Evolutionary conservation across 2,888 invertebrate genomes (phyloP), one percentile per base, ranked within the genome.

Genomic region (Aporophyla lueneburgensis): DNA sequence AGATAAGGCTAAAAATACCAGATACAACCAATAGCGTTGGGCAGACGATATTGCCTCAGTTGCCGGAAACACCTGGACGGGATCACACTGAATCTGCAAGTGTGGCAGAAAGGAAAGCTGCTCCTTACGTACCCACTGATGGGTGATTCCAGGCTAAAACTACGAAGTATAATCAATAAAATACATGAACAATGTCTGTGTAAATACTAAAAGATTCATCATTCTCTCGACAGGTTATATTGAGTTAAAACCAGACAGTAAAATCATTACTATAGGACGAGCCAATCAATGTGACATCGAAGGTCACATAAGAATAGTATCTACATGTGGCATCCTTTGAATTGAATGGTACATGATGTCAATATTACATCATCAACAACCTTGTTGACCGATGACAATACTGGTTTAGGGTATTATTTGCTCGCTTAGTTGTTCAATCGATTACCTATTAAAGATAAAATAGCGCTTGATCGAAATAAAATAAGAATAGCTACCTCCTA

Each of bases 301-400:
- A 93, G 92, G 92, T 89, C 89, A 78, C 14, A 58, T 53, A 56
- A 67, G 43, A 79, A 33, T n/a, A 43, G 69, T 70, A 33, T 33
- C 33, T 33, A 76, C 71, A 72, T 79, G 53, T 74, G 76, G 78
- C 80, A 85, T 80, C 88, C 88, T 86, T 88, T 89, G 88, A 92
- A 90, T 86, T 76, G 86, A 84, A 88, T 80, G 56, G 74, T 40
- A 62, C 79, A 88, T 93, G 93, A 94, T 93, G 93, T 93, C 93
- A 93, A 92, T 87, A 90, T 95, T 93, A 92, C 94, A 92, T 95
- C 94, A 94, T 77, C 92, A 74, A 40, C 81, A 88, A 86, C 91
- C 91, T 90, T 91, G 90, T 76, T 82, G 86, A 78, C 85, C 81
- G 71, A 78, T 27, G 80, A 66, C 65, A 61, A 89, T 87, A 89